Conservation (phyloP, 2,888 invertebrate genomes). For the Atherix ibis region DNA sequence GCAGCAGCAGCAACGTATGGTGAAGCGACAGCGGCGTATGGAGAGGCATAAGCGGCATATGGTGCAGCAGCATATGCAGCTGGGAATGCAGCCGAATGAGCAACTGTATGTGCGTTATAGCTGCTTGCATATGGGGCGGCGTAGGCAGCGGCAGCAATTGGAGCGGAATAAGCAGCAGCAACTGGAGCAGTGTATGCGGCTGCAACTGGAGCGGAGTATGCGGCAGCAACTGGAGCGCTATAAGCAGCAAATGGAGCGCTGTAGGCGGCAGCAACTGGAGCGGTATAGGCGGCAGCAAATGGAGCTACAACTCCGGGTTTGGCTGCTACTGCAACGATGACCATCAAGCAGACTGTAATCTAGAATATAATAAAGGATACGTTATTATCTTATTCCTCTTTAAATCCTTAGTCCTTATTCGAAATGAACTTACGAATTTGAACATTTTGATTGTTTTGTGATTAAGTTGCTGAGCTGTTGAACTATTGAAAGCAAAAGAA, state of each 20-base stretch:
- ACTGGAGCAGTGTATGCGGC: conserved; percentile 27
- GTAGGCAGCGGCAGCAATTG: conserved; percentile 12
- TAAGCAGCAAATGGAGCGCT: conserved; percentile 1
- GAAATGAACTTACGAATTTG: conserved; percentile 23
- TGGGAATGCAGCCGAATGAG: conserved; percentile 24
- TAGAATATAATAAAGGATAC: conserved; percentile 2
- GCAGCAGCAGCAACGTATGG: background rate
- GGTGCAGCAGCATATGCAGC: conserved; percentile 23
- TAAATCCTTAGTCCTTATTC: conserved; percentile 6
- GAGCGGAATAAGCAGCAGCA: conserved; percentile 17
- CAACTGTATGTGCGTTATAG: conserved; percentile 12
- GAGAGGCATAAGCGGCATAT: no score
- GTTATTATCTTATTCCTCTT: background rate
- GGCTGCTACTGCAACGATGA: conserved; percentile 15
- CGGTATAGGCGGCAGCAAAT: conserved; percentile 8
- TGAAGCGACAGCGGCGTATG: background rate
- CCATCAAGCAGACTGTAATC: conserved; percentile 17
- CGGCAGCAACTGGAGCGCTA: background rate
- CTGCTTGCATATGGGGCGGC: conserved; percentile 12
- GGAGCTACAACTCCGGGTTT: conserved; percentile 5
- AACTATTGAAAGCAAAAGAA: no score
- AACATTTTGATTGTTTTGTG: conserved; percentile 26
- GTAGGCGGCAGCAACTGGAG: conserved; percentile 12
- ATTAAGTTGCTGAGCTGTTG: no score
- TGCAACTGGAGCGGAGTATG: conserved; percentile 17